phyloP scores from a whole-genome alignment of 2,113 vertebrate genomes.

The Chionomys nivalis region DNA sequence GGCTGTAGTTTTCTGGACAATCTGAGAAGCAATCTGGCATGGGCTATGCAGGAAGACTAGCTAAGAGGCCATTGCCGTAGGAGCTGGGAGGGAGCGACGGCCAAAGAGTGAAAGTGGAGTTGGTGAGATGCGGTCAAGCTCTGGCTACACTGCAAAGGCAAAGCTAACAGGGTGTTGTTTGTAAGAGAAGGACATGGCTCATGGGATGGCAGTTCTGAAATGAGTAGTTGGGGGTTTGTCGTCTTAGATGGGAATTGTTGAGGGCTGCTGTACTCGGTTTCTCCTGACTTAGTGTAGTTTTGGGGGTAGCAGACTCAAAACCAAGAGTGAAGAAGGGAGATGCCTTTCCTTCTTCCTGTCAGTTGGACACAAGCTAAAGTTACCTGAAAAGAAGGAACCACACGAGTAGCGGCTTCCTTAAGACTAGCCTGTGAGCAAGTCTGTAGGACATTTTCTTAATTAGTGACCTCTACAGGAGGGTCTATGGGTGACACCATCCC shows the following conservation, averaged over 20 bases:
- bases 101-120: neutral
- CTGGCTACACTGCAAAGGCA: neutral
- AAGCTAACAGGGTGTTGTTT: neutral
- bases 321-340: neutral
- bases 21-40: neutral
- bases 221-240: neutral
- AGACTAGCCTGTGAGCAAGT: too few species aligned
- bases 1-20: neutral
- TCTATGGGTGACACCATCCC: too few species aligned
- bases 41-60: neutral
- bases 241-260: neutral
- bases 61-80: neutral
- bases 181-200: neutral
- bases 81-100: neutral
- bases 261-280: neutral
- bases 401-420: too few species aligned
- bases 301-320: neutral
- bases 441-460: too few species aligned
- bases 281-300: too few species aligned
- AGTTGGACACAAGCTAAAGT: neutral
- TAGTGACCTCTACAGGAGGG: too few species aligned
- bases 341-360: neutral
- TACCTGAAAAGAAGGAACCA: neutral
- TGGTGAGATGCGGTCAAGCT: neutral
- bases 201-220: neutral